Conservation (phyloP, 2,888 invertebrate species). For the Sthenelais limicola region DNA sequence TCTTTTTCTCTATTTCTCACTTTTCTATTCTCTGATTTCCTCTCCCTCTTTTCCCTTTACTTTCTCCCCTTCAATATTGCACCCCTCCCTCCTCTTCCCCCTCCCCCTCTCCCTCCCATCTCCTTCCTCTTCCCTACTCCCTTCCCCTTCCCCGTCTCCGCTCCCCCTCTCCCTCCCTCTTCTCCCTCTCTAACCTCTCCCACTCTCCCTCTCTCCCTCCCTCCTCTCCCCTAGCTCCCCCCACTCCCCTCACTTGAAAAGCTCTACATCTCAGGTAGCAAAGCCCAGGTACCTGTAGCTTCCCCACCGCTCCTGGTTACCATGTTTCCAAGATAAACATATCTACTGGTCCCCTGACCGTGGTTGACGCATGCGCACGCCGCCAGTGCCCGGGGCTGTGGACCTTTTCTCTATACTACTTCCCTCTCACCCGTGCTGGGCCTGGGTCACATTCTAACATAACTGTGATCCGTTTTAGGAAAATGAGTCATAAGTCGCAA, state of each 20-base stretch:
- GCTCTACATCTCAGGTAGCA: not conserved
- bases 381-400: not conserved
- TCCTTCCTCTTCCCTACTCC: not conserved
- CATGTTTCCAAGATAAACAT: too few species aligned
- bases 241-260: not conserved
- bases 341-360: too few species aligned
- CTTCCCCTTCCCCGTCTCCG: not conserved
- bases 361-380: too few species aligned
- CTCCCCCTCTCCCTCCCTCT: not conserved
- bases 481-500: too few species aligned
- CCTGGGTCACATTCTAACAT: too few species aligned
- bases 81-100: not conserved
- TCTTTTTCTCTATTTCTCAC: conserved; percentile 16
- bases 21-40: not conserved
- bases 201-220: not conserved
- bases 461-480: too few species aligned
- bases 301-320: too few species aligned
- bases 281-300: too few species aligned
- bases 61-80: not conserved
- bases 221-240: not conserved
- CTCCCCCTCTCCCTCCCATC: not conserved
- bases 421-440: not conserved
- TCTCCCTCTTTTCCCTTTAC: conserved; percentile 17
- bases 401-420: not conserved
- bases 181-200: not conserved